Evolutionary conservation across 1,140 invertebrate genomes (phyloP).

Genomic region (Melitaea cinxia): DNA sequence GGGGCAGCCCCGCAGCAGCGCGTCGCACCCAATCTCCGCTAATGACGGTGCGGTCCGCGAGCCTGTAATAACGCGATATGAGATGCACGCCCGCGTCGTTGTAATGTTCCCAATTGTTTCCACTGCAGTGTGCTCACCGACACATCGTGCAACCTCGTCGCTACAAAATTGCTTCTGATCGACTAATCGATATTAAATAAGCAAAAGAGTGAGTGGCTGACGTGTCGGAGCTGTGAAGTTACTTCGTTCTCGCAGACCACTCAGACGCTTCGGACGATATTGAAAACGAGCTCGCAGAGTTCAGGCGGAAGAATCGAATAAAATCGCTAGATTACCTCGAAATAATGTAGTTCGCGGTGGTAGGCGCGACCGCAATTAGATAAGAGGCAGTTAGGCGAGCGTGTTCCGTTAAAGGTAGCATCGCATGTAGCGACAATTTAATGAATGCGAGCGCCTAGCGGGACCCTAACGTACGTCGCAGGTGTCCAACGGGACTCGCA

Average conservation of each 20-base stretch:
- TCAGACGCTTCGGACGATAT: neutral
- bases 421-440: slow-evolving; percentile 32
- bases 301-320: neutral
- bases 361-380: slow-evolving; percentile 6
- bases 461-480: slow-evolving; percentile 62
- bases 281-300: neutral
- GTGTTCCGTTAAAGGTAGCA: slow-evolving; percentile 41
- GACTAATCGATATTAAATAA: slow-evolving; percentile 28
- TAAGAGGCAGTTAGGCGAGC: slow-evolving; percentile 28
- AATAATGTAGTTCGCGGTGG: neutral
- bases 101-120: slow-evolving; percentile 27
- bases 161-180: slow-evolving; percentile 11
- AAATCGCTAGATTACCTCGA: neutral
- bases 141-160: slow-evolving; percentile 15
- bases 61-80: slow-evolving; percentile 33
- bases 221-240: neutral
- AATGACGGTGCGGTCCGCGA: slow-evolving; percentile 18
- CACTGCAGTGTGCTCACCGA: neutral
- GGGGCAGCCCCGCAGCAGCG: slow-evolving; percentile 22
- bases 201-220: neutral
- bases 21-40: slow-evolving; percentile 35
- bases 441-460: slow-evolving; percentile 49
- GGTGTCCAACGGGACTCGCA: slow-evolving; percentile 67
- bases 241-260: neutral
- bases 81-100: slow-evolving; percentile 31